Conservation (phyloP, 2,888 invertebrate species). For the Thereva unica region DNA sequence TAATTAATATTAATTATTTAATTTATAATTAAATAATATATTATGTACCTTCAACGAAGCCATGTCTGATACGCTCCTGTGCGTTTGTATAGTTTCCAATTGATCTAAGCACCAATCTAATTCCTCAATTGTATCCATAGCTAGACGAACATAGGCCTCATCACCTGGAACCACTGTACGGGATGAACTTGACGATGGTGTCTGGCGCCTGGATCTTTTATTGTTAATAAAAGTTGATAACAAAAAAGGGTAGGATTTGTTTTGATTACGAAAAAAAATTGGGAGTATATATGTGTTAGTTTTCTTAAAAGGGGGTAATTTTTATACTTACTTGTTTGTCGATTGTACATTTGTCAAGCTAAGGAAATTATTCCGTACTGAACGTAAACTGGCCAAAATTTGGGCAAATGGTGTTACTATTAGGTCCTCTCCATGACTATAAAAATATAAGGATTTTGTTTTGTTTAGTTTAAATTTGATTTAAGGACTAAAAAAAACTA, state of each 20-base stretch:
- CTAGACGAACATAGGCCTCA: slow-evolving; percentile 90
- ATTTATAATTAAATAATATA: slow-evolving; percentile 18
- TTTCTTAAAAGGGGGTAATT: slow-evolving; percentile 40
- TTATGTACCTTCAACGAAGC: slow-evolving; percentile 91
- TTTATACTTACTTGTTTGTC: slow-evolving; percentile 70
- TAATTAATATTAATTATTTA: slow-evolving; percentile 28
- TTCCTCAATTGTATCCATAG: slow-evolving; percentile 96
- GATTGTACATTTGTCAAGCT: slow-evolving; percentile 88
- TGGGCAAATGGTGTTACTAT: slow-evolving; percentile 99
- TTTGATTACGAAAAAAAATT: background rate
- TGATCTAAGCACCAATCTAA: slow-evolving; percentile 99
- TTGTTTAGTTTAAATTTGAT: slow-evolving; percentile 22
- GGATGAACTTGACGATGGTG: slow-evolving; percentile 55
- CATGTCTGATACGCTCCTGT: slow-evolving; percentile 99
- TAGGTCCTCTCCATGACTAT: slow-evolving; percentile 93
- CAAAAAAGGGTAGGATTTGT: background rate
- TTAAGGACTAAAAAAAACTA: slow-evolving; percentile 5
- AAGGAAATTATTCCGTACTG: slow-evolving; percentile 97
- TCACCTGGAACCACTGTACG: slow-evolving; percentile 65
- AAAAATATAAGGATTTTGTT: slow-evolving; percentile 38
- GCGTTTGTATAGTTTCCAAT: slow-evolving; percentile 98
- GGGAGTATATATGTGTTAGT: background rate
- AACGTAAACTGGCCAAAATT: slow-evolving; percentile 97
- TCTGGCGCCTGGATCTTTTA: slow-evolving; percentile 58
- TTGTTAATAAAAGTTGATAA: slow-evolving; percentile 49